Conservation (phyloP, 2,113 vertebrate species). For the Gallinago paraguaiae region DNA sequence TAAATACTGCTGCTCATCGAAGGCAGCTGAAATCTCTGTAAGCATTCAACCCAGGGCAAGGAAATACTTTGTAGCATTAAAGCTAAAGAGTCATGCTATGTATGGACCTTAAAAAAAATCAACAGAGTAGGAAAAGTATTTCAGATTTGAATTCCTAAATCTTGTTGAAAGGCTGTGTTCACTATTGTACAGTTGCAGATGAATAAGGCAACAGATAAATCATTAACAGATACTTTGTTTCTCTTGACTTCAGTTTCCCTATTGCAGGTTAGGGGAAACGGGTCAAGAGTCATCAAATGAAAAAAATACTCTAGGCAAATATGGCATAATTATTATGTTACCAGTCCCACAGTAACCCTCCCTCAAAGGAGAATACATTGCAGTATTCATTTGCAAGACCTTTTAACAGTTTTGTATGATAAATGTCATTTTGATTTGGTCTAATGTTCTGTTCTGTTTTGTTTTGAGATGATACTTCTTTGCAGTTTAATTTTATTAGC, state of each 20-base stretch:
- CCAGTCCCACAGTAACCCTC: background rate
- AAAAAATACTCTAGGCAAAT: background rate
- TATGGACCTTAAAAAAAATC: background rate
- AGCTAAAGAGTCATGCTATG: background rate
- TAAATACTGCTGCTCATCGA: background rate
- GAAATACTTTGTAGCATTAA: background rate
- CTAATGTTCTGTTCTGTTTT: constrained; percentile 25
- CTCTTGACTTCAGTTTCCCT: background rate
- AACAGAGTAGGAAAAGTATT: background rate
- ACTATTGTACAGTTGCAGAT: background rate
- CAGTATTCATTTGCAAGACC: constrained; percentile 19
- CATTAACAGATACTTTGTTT: background rate
- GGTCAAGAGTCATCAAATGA: background rate
- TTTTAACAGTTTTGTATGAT: constrained; percentile 24
- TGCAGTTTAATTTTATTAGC: constrained; percentile 61
- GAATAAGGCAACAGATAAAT: background rate
- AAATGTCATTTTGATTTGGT: constrained; percentile 50
- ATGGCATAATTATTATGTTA: background rate
- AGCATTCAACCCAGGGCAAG: background rate
- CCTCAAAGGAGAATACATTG: background rate
- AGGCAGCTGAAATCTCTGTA: background rate
- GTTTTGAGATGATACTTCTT: constrained; percentile 42
- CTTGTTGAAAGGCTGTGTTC: background rate
- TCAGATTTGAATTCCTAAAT: background rate
- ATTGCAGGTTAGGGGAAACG: background rate